Conservation (phyloP, 2,113 vertebrate genomes). For the Salminus brasiliensis region DNA sequence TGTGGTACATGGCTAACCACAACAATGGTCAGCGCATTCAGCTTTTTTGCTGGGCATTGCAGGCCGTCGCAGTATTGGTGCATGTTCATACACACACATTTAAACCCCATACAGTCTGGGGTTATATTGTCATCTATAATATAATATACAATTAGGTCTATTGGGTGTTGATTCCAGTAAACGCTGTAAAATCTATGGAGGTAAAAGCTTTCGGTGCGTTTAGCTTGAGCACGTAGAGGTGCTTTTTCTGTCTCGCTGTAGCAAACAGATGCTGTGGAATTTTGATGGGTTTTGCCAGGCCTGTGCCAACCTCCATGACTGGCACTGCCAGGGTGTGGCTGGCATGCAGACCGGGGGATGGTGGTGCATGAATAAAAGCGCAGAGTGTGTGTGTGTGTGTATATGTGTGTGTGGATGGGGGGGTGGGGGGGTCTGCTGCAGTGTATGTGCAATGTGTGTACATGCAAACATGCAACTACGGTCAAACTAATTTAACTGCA, state of each 20-base stretch:
- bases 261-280: constrained; percentile 95
- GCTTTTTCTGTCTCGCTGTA: constrained; percentile 54
- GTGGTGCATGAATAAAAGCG: constrained; percentile 52
- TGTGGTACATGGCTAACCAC: background rate
- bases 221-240: background rate
- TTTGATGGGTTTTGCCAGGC: constrained; percentile 80
- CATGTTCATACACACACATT: too few species aligned
- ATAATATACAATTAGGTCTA: too few species aligned
- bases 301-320: constrained; percentile 75
- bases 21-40: background rate
- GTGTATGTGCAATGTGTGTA: too few species aligned
- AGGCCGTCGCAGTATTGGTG: background rate
- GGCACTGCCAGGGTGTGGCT: constrained; percentile 79
- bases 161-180: too few species aligned
- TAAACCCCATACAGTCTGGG: background rate
- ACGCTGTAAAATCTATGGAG: background rate
- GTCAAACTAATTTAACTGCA: too few species aligned
- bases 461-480: too few species aligned
- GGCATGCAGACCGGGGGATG: constrained; percentile 64
- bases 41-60: background rate
- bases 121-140: too few species aligned
- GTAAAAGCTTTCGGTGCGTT: background rate
- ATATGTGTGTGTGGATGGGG: too few species aligned
- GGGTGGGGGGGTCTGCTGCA: background rate
- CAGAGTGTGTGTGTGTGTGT: constrained; percentile 48